Evolutionary conservation across 2,888 invertebrate species (phyloP).

Genomic region (Dexiosoma caninum): DNA sequence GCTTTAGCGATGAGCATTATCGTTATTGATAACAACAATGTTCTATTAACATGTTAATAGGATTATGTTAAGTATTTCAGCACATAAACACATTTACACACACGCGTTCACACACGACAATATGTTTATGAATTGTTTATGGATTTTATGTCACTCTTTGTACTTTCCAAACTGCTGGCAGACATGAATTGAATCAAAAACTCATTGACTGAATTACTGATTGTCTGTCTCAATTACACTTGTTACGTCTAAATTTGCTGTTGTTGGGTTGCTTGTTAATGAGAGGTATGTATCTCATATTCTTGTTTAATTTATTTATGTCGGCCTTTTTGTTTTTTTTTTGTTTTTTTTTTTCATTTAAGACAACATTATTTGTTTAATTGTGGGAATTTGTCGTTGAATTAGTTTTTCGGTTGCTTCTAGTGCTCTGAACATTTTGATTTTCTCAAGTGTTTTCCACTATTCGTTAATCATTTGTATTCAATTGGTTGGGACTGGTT

Average conservation of each 20-base stretch:
- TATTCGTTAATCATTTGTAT: conserved; percentile 44
- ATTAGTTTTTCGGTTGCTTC: conserved; percentile 12
- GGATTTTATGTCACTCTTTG: conserved; percentile 26
- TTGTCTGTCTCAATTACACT: conserved; percentile 22
- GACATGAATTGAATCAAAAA: conserved; percentile 38
- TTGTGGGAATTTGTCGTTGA: conserved; percentile 60
- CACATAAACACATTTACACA: not conserved
- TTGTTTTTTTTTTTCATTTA: not conserved
- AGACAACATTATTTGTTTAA: conserved; percentile 34
- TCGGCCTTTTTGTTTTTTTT: conserved; percentile 18
- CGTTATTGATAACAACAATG: conserved; percentile 55
- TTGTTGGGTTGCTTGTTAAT: not conserved
- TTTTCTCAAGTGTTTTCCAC: conserved; percentile 21
- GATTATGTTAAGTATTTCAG: conserved; percentile 47
- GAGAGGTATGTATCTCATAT: not conserved
- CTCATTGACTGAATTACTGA: not conserved
- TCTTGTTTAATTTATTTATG: conserved; percentile 11
- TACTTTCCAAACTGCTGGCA: conserved; percentile 21
- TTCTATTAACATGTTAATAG: conserved; percentile 60
- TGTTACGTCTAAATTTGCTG: conserved; percentile 44
- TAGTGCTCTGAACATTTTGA: conserved; percentile 3
- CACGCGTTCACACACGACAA: not conserved
- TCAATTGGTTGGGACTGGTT: conserved; percentile 45
- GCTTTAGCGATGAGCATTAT: conserved; percentile 33
- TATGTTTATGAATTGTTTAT: conserved; percentile 53